Base-by-base conservation (phyloP, 2,888 invertebrate species). In the Abrostola tripartita region DNA sequence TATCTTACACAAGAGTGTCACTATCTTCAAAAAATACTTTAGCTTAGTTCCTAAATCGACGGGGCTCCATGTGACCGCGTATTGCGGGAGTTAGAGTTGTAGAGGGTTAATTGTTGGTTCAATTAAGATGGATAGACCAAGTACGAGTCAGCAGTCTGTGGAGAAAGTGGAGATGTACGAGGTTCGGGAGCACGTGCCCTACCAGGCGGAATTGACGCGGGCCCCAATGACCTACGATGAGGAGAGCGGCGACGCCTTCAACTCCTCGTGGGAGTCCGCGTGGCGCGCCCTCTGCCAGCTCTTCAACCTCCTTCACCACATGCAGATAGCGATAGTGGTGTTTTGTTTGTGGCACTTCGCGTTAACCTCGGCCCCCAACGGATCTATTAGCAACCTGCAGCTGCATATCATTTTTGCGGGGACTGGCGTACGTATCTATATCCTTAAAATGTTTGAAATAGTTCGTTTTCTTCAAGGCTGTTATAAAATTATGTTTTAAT, bases 371-470 rank as follows among this genome's bases (percentile, higher is more conserved):
- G 84, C 85, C 10, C 86, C 92, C 0, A 90, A 93, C 61, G 94
- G 94, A 61, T 74, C 88, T 24, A 89, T 94, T 76, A 92, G 86
- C 61, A 94, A 93, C 72, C 78, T 94, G 68, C 92, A 95, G 72
- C 78, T 95, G 64, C 95, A 95, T 76, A 93, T 95, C 10, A 87
- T 93, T 61, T 92, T 95, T 68, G 93, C 94, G 35, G 94, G 94
- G 62, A 93, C 95, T 58, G 95, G 95, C 61, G 95, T 95, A 93
- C 64, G 94, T 92, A 88, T 67, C 8, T 2, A 8, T 11, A 12
- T 12, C n/a, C 44, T 44, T 12, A 12, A 7, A 14, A 5, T 24
- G 6, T 7, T 40, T 54, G 4, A 36, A 14, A 10, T 49, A 10
- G 10, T 24, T 24, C 24, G 24, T 2, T 24, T 24, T 24, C 24